phyloP scores from a whole-genome alignment of 2,888 invertebrate species.

The Ernsta delagoae region DNA sequence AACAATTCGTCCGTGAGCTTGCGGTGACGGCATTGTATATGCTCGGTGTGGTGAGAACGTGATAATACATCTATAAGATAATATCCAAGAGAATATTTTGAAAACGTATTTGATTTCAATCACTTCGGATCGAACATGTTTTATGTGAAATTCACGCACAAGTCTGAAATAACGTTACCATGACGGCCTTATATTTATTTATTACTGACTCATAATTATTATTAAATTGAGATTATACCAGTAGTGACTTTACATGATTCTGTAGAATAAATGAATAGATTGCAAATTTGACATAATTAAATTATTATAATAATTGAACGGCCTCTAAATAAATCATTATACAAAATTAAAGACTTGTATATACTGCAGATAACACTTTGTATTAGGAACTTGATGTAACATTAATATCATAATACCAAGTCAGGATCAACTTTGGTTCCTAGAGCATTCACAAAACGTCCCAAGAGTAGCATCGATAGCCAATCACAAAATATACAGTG shows the following conservation, averaged over 20 bases:
- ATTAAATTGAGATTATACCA: conserved; percentile 29
- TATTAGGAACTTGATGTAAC: neutral
- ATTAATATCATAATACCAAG: too few species aligned
- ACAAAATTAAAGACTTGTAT: too few species aligned
- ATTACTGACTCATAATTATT: conserved; percentile 20
- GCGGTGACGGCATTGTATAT: neutral
- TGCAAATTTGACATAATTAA: neutral
- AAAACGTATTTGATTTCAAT: conserved; percentile 8
- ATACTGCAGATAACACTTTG: neutral
- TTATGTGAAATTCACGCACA: conserved; percentile 26
- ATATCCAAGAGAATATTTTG: neutral
- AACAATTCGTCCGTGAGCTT: conserved; percentile 12
- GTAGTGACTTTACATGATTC: conserved; percentile 21
- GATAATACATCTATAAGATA: neutral
- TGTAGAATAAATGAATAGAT: neutral
- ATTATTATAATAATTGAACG: neutral
- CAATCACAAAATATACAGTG: neutral
- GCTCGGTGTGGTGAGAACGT: conserved; percentile 6
- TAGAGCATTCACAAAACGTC: neutral
- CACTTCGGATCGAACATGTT: conserved; percentile 14
- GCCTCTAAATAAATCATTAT: conserved; percentile 2
- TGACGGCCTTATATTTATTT: conserved; percentile 30
- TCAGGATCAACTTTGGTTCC: too few species aligned
- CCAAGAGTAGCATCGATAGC: neutral
- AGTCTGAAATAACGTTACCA: conserved; percentile 34